Base-by-base conservation (phyloP, 2,888 invertebrate species). In the Pandemis cinnamomeana region DNA sequence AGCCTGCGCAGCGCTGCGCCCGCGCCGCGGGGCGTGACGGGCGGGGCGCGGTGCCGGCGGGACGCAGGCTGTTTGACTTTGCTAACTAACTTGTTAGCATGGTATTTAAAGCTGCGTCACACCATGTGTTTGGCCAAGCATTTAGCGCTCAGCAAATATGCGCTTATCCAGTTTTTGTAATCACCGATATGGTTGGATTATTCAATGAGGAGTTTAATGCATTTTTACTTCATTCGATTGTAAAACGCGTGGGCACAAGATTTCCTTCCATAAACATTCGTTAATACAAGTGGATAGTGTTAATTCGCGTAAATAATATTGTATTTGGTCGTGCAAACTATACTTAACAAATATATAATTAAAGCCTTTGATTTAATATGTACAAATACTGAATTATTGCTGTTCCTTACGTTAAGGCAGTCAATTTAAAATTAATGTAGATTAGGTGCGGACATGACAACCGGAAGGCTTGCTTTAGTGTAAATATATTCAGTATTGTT, bases 401-500 rank as follows among this genome's bases (percentile, higher is more conserved):
- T 58, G 58, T 55, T 8, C 10, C 8, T 20, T 20, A 20, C 13
- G 53, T 55, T 20, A 15, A 53, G 55, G 15, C 55, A 20, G 55
- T 55, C 7, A 55, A 55, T 55, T 20, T 55, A 8, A 8, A 55
- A 55, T 55, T 4, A 58, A 27, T 5, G 5, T 64, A 48, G 46
- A 27, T 27, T 64, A 64, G 27, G 46, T 7, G 64, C 13, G 64
- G n/a, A 5, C 48, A 27, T 27, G 48, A 46, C 3, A 64, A 15
- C 41, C 13, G 46, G 5, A 27, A 27, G 7, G 67, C 11, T 63
- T 46, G 66, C 51, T 67, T 72, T 67, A 71, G 61, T 61, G 66
- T 71, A 67, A 51, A 67, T 66, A 60, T 71, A 55, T 72, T 61
- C 67, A 61, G 53, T 62, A 67, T 72, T 72, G 36, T 20, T 61